These are phyloP conservation scores for Dendropsophus ebraccatus DNA, from an alignment of 2,113 vertebrate genomes.

Conservation along the genomic window DNA sequence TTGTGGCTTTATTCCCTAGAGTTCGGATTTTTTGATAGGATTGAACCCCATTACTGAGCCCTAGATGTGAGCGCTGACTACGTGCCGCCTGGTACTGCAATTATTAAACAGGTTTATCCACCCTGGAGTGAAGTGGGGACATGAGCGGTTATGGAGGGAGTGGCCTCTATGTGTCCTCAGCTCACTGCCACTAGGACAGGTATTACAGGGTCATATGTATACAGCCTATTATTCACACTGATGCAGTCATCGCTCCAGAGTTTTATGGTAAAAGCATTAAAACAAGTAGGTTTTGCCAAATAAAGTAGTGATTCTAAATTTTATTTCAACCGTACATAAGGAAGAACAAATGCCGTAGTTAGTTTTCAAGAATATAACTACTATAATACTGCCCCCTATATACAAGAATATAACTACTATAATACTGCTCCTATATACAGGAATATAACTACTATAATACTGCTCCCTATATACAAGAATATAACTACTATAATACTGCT, in stretches of 20 bases:
- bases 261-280: too few relatives aligned
- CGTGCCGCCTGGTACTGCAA: background rate
- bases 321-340: too few relatives aligned
- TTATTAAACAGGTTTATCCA: conserved; percentile 34
- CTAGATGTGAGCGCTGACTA: background rate
- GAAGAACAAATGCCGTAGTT: too few relatives aligned
- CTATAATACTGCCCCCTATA: background rate
- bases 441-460: conserved; percentile 3
- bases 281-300: too few relatives aligned
- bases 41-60: too few relatives aligned
- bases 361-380: background rate
- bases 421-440: conserved; percentile 5
- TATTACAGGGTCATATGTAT: background rate
- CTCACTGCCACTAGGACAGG: background rate
- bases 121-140: background rate
- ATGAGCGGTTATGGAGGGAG: background rate
- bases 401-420: conserved; percentile 25
- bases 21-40: too few relatives aligned
- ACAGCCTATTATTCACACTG: too few relatives aligned
- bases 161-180: background rate
- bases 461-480: too few relatives aligned
- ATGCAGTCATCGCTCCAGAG: too few relatives aligned
- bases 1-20: too few relatives aligned
- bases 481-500: too few relatives aligned
- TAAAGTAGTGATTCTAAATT: too few relatives aligned